phyloP scores from a whole-genome alignment of 2,113 vertebrate species.

The Poeciliopsis turrubarensis region DNA sequence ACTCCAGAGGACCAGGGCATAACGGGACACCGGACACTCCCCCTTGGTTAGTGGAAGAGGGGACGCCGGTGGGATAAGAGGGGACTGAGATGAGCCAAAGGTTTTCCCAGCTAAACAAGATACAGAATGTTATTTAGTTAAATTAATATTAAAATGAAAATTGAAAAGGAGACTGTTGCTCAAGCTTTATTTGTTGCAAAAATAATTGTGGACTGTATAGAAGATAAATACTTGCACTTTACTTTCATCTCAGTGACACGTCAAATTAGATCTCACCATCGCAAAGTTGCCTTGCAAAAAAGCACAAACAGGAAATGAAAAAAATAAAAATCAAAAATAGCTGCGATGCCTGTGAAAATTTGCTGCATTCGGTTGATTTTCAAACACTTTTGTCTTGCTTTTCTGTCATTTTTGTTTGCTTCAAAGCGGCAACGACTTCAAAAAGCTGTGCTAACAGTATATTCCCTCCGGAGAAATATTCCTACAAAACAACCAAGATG shows the following conservation, averaged over 20 bases:
- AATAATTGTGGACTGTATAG: not conserved
- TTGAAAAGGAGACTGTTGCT: not conserved
- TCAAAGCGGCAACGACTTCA: not conserved
- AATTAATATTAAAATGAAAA: constrained; percentile 17
- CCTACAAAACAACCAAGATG: not conserved
- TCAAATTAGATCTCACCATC: not conserved
- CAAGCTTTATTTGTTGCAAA: not conserved
- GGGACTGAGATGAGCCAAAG: constrained; percentile 59
- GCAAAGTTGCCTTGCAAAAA: not conserved
- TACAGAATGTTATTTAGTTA: not conserved
- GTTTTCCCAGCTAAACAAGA: constrained; percentile 31
- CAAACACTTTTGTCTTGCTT: not conserved
- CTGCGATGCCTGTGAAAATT: not conserved
- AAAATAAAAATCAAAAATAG: not conserved
- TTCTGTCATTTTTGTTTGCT: constrained; percentile 5
- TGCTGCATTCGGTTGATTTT: not conserved
- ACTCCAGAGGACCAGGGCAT: constrained; percentile 60
- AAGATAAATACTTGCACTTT: not conserved
- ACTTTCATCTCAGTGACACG: not conserved
- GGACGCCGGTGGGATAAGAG: constrained; percentile 34
- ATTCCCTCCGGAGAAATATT: constrained; percentile 12
- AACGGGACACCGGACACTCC: constrained; percentile 62
- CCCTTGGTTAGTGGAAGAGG: constrained; percentile 47
- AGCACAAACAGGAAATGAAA: not conserved
- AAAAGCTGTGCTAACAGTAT: not conserved